phyloP scores from a whole-genome alignment of 2,888 invertebrate species.

The Adineta ricciae region DNA sequence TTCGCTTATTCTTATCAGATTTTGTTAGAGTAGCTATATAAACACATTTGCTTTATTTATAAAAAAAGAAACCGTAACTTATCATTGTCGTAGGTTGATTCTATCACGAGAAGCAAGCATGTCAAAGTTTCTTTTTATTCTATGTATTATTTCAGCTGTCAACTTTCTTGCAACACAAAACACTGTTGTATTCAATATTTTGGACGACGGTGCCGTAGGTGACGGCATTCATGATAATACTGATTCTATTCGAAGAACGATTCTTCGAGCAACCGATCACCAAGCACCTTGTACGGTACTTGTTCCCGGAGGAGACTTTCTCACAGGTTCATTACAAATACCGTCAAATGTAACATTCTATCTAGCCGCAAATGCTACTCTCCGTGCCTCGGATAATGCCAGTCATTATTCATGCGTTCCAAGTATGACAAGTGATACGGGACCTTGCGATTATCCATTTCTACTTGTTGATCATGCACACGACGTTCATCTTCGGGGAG shows the following conservation, averaged over 20 bases:
- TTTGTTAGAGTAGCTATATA: too few species aligned
- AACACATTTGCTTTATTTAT: too few species aligned
- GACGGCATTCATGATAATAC: not conserved
- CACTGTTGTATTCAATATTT: not conserved
- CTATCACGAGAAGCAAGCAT: not conserved
- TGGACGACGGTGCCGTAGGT: not conserved
- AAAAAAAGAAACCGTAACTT: not conserved
- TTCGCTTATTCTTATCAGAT: too few species aligned
- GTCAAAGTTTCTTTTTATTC: not conserved
- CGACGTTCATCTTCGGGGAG: not conserved
- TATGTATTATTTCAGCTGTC: not conserved
- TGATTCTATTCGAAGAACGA: not conserved
- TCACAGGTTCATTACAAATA: conserved; percentile 52
- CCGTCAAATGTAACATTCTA: conserved; percentile 74
- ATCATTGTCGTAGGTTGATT: not conserved
- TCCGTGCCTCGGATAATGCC: not conserved
- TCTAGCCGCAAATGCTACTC: conserved; percentile 46
- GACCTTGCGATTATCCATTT: not conserved
- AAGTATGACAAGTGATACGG: not conserved
- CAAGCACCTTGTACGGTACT: not conserved
- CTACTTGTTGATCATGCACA: not conserved
- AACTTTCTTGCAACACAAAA: not conserved
- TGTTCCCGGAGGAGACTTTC: not conserved
- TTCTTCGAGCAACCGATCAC: not conserved
- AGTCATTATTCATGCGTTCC: not conserved